These are phyloP conservation scores for Rousettus leschenaultii DNA, from an alignment of 2,113 vertebrate species.

Conservation along the genomic window DNA sequence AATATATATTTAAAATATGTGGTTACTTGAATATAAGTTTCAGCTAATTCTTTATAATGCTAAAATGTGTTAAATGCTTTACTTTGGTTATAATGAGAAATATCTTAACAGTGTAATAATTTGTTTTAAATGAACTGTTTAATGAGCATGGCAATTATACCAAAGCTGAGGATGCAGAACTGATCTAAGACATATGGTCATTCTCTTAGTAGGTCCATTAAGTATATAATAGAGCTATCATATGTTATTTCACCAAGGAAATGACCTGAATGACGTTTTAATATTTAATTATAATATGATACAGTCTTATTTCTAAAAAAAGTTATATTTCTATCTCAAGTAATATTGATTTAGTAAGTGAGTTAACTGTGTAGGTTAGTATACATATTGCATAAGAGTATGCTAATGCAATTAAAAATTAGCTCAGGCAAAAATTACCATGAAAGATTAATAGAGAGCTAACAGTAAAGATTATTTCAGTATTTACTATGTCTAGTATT, in stretches of 20 bases:
- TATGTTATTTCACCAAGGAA: background rate
- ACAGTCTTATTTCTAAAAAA: background rate
- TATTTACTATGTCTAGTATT: background rate
- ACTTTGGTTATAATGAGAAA: background rate
- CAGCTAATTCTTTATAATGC: background rate
- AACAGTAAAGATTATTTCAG: conserved; percentile 4
- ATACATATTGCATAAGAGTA: background rate
- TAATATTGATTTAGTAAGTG: conserved; percentile 29
- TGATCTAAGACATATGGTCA: background rate
- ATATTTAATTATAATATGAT: background rate
- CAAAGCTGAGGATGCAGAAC: background rate
- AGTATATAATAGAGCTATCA: background rate
- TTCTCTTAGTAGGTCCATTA: background rate
- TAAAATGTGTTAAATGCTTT: background rate
- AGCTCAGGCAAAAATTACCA: background rate
- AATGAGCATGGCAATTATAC: background rate
- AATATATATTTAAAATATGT: background rate
- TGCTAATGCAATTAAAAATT: conserved; percentile 35
- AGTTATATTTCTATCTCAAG: background rate
- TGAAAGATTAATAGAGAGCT: background rate
- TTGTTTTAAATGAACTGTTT: background rate
- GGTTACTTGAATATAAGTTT: background rate
- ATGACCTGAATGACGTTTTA: background rate
- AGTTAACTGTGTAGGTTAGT: background rate
- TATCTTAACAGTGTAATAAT: background rate